Percentiles rank a stretch among this genome's conserved stretches.
Conservation (phyloP, 2,888 invertebrate species). For the Harpagoxenus sublaevis region DNA sequence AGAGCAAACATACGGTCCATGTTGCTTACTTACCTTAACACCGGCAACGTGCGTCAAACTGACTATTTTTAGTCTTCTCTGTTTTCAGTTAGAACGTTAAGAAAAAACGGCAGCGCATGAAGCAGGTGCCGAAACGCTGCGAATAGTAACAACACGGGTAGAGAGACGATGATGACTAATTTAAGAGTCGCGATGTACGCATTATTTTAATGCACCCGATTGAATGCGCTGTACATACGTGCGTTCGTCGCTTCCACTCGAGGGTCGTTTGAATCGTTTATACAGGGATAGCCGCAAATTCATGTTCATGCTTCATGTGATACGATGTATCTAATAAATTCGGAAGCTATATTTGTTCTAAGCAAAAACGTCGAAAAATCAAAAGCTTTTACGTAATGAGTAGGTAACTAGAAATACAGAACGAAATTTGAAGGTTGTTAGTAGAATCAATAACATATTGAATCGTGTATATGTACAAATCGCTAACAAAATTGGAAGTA, state of each 20-base stretch:
- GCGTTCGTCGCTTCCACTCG: neutral
- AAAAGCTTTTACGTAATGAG: neutral
- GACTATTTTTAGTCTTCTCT: constrained; percentile 67
- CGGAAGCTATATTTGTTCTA: neutral
- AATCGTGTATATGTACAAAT: neutral
- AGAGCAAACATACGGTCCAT: constrained; percentile 61
- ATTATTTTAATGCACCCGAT: constrained; percentile 40
- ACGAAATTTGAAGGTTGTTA: neutral
- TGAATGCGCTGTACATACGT: neutral
- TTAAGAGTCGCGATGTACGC: constrained; percentile 33
- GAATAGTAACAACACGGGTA: neutral
- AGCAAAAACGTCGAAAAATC: neutral
- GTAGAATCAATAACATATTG: neutral
- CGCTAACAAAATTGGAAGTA: neutral
- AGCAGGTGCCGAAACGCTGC: constrained; percentile 45
- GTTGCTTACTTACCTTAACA: constrained; percentile 64
- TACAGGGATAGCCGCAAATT: neutral
- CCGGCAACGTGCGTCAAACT: constrained; percentile 62
- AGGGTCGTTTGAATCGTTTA: neutral
- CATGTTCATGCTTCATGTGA: neutral
- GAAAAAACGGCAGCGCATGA: constrained; percentile 30
- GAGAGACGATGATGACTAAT: constrained; percentile 19
- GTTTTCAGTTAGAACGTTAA: constrained; percentile 56
- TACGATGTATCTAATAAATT: neutral
- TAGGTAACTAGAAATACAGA: neutral